phyloP scores from a whole-genome alignment of 2,113 vertebrate species.

The Ailurus styani region DNA sequence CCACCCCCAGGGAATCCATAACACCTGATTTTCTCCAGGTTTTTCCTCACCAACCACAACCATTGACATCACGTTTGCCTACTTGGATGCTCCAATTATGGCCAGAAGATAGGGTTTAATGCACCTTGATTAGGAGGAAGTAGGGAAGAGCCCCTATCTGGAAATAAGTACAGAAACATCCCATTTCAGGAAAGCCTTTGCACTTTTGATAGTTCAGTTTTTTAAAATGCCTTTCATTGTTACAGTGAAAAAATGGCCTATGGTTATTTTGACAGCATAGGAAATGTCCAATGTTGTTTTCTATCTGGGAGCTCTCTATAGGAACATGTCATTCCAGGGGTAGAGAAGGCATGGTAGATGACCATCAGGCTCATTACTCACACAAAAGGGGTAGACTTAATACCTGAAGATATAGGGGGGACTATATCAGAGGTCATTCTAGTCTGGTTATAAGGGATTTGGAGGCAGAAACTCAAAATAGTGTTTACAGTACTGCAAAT shows the following conservation, averaged over 20 bases:
- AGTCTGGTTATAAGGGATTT: constrained; percentile 86
- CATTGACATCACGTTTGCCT: constrained; percentile 81
- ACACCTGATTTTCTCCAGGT: rapidly evolving
- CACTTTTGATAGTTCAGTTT: background rate
- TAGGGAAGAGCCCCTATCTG: constrained; percentile 80
- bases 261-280: background rate
- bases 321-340: constrained; percentile 82
- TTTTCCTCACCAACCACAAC: background rate
- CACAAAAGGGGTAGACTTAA: constrained; percentile 85
- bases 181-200: constrained; percentile 78
- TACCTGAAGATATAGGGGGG: constrained; percentile 88
- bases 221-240: constrained; percentile 31
- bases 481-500: constrained; percentile 81
- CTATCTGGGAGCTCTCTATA: background rate
- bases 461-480: constrained; percentile 85
- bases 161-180: constrained; percentile 86
- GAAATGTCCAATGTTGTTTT: background rate
- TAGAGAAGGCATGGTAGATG: constrained; percentile 82
- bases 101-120: constrained; percentile 85
- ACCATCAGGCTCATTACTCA: constrained; percentile 89
- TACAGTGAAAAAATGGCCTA: background rate
- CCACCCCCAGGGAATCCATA: rapidly evolving
- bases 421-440: constrained; percentile 84
- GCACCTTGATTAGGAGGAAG: constrained; percentile 88
- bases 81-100: constrained; percentile 78